A percentile compares a stretch with the other conserved stretches of the same genome.
Conservation (phyloP, 2,113 vertebrate species). For the Triplophysa siluroides region DNA sequence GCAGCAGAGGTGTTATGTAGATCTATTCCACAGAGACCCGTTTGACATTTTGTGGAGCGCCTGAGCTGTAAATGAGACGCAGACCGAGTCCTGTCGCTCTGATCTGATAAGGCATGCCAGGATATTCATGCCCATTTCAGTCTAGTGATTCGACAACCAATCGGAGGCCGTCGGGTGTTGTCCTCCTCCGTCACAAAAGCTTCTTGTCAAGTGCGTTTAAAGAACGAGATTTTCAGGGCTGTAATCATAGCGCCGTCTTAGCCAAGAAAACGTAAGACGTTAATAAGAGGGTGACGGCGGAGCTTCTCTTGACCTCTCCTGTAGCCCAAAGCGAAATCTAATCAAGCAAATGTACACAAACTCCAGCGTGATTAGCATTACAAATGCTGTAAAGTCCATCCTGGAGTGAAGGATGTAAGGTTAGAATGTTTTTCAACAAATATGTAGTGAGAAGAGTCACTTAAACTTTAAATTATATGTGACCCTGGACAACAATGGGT, state of each 20-base stretch:
- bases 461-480: not conserved
- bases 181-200: constrained; percentile 50
- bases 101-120: constrained; percentile 54
- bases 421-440: too few relatives aligned
- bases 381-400: not conserved
- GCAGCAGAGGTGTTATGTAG: constrained; percentile 61
- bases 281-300: constrained; percentile 45
- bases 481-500: too few relatives aligned
- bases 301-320: constrained; percentile 17
- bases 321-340: constrained; percentile 54
- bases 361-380: constrained; percentile 43
- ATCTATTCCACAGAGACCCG: constrained; percentile 57
- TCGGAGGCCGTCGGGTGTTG: constrained; percentile 41
- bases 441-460: not conserved
- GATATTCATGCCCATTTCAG: constrained; percentile 52
- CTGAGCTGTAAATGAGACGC: constrained; percentile 51
- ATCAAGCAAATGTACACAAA: constrained; percentile 47
- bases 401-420: too few relatives aligned
- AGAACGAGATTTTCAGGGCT: constrained; percentile 59
- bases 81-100: constrained; percentile 41
- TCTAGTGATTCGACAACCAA: constrained; percentile 50
- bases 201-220: constrained; percentile 53
- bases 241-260: constrained; percentile 59
- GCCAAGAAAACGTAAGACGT: constrained; percentile 61
- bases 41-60: constrained; percentile 60